Conservation (phyloP, 2,797 vertebrate species). For the Myotis myotis region DNA sequence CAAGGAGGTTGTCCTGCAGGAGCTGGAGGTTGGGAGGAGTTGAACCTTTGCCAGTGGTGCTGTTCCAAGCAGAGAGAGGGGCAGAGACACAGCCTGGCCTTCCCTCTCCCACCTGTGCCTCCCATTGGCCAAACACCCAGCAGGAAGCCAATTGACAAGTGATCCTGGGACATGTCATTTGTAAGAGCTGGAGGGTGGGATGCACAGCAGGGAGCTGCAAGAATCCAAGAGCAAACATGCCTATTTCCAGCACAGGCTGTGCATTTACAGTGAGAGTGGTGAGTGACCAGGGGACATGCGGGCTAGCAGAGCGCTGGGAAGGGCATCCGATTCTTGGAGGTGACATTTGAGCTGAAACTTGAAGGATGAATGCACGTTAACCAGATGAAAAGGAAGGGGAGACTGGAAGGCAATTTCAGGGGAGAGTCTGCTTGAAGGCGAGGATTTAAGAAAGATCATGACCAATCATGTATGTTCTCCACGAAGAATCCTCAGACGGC, state of each 20-base stretch:
- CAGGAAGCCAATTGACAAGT: neutral
- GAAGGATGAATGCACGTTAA: neutral
- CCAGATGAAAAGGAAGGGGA: neutral
- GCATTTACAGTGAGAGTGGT: neutral
- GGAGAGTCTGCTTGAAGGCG: neutral
- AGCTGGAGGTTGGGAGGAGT: too few species aligned
- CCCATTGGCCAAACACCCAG: neutral
- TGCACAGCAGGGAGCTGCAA: neutral
- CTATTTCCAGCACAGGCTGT: neutral
- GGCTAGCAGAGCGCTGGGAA: neutral
- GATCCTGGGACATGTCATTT: neutral
- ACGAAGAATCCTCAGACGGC: neutral
- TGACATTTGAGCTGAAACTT: neutral
- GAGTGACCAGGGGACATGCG: too few species aligned
- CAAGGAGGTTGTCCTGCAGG: neutral
- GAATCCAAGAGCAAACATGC: neutral
- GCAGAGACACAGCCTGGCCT: neutral
- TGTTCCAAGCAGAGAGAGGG: neutral
- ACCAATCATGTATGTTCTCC: neutral
- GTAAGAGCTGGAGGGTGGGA: neutral
- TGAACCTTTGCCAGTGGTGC: fast-evolving
- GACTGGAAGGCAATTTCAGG: neutral
- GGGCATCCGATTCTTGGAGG: neutral
- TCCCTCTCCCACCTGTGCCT: neutral
- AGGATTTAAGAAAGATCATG: neutral